phyloP scores from a whole-genome alignment of 1,140 invertebrate genomes.

The Drosophila malerkotliana region DNA sequence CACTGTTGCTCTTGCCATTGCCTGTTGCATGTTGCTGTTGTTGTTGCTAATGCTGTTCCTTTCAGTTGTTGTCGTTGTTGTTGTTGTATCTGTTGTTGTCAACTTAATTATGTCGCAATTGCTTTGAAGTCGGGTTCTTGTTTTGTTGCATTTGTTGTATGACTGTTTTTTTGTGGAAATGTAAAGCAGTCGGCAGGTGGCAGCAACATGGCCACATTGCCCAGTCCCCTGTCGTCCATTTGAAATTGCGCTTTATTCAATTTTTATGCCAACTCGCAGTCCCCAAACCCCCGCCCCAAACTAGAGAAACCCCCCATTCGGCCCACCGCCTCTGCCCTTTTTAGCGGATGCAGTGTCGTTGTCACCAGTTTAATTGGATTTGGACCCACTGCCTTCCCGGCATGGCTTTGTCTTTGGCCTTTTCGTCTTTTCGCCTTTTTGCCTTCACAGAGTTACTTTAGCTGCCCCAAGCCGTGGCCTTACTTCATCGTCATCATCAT shows the following conservation, averaged over 20 bases:
- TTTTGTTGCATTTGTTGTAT: constrained; percentile 4
- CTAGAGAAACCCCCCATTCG: not conserved
- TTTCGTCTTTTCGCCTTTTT: not conserved
- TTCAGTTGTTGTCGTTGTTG: not conserved
- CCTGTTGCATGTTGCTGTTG: constrained; percentile 17
- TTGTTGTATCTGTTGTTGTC: constrained; percentile 63
- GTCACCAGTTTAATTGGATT: constrained; percentile 80
- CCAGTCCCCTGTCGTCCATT: constrained; percentile 41
- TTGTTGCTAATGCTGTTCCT: constrained; percentile 24
- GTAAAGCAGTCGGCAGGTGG: constrained; percentile 75
- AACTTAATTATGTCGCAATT: constrained; percentile 81
- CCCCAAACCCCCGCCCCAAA: not conserved
- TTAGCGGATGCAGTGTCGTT: constrained; percentile 69
- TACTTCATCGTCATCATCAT: constrained; percentile 38
- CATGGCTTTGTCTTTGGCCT: constrained; percentile 60
- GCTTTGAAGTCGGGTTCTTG: constrained; percentile 71
- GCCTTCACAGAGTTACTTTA: constrained; percentile 12
- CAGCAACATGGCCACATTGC: constrained; percentile 46
- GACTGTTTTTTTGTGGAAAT: constrained; percentile 46
- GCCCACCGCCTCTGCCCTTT: constrained; percentile 45
- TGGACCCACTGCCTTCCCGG: constrained; percentile 50
- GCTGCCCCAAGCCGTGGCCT: constrained; percentile 21
- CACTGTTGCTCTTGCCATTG: constrained; percentile 35
- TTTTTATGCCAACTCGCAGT: constrained; percentile 57
- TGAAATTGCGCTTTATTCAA: constrained; percentile 77